phyloP scores from a whole-genome alignment of 1,140 invertebrate genomes.

The Theocolax elegans region DNA sequence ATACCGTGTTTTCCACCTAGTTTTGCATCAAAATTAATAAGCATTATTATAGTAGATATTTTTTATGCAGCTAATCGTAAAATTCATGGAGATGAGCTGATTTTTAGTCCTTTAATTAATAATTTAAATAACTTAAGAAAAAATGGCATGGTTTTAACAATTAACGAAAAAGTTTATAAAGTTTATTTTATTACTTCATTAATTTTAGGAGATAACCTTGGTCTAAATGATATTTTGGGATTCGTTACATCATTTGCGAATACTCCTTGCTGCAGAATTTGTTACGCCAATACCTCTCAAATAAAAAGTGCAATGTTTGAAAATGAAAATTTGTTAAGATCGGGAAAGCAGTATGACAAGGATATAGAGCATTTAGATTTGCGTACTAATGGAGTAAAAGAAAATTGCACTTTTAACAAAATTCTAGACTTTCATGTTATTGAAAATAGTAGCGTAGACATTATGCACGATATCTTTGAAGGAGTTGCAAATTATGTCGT shows the following conservation, averaged over 20 bases:
- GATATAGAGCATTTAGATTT: constrained; percentile 9
- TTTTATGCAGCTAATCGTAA: constrained; percentile 31
- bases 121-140: constrained; percentile 28
- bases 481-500: constrained; percentile 27
- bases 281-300: constrained; percentile 1
- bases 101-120: constrained; percentile 27
- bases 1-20: constrained; percentile 29
- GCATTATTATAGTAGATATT: constrained; percentile 29
- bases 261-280: constrained; percentile 40
- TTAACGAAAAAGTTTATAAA: constrained; percentile 22
- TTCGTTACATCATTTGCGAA: constrained; percentile 26
- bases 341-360: constrained; percentile 5
- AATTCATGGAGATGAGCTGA: constrained; percentile 5
- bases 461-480: constrained; percentile 38
- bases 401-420: constrained; percentile 25
- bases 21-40: constrained; percentile 19
- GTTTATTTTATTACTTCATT: constrained; percentile 35
- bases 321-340: constrained; percentile 5
- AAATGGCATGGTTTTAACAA: constrained; percentile 16
- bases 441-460: not conserved
- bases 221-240: constrained; percentile 30
- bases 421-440: constrained; percentile 35
- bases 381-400: constrained; percentile 15
- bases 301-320: constrained; percentile 10
- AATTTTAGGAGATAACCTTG: constrained; percentile 36